Evolutionary conservation across 2,113 vertebrate species (phyloP), one percentile per base, ranked within the genome.

Genomic region (Archilochus colubris): DNA sequence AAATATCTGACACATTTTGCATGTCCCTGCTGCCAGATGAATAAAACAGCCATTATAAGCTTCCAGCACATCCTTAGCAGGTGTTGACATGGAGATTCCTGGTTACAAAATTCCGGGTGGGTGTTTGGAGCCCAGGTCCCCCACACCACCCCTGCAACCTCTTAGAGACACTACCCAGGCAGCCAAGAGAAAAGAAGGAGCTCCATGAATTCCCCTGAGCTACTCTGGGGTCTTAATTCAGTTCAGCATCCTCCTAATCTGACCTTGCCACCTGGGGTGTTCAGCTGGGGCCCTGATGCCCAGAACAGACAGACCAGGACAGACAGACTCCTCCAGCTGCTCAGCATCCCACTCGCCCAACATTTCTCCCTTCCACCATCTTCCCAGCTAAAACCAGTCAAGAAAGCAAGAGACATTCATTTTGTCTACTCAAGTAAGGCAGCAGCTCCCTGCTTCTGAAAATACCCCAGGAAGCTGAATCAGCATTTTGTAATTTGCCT

Each of bases 381-480:
- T 70, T 59, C 82, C 46, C 25, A 55, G 33, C 21, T 27, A 77
- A 67, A 70, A 46, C 63, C 72, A 94, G 68, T 28, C 30, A 43
- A 72, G 53, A 54, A 83, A 63, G 38, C 3, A 4, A 23, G 27
- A 38, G 5, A 76, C 14, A 38, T 76, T 91, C 3, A 62, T 83
- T 90, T 91, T 70, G 4, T 40, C 82, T 66, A 8, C 62, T 87
- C 46, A 36, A 44, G 18, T 21, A 55, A 88, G 53, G 63, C 85
- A 66, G 76, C 57, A 66, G 76, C 57, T 89, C 18, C 21, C 62
- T 46, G 69, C 33, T 84, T 76, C 85, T 95, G 91, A 90, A 95
- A 95, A 89, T 91, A 93, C 27, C 36, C 58, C 68, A 74, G 92
- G 86, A 96, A 95, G 95, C 59, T 21, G 30, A 92, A 96, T 92